Conservation (phyloP, 2,113 vertebrate genomes). For the Xyliphius kryptos region DNA sequence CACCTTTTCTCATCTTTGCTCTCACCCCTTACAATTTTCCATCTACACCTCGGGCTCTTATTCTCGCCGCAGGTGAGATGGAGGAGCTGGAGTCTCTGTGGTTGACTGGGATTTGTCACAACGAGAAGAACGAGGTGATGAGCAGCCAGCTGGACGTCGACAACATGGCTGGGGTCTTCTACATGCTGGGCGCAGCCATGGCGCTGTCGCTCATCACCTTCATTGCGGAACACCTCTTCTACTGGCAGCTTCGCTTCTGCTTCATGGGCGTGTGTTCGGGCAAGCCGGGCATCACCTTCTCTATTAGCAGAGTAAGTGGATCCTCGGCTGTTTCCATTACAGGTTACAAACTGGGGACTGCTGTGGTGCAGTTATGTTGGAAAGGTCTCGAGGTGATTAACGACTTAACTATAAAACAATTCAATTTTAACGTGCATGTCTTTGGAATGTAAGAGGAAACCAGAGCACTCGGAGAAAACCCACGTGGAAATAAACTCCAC, state of each 20-base stretch:
- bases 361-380: no score
- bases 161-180: slow-evolving; percentile 99
- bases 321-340: no score
- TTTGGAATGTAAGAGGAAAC: no score
- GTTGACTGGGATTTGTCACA: slow-evolving; percentile 98
- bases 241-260: slow-evolving; percentile 98
- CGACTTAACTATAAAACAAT: no score
- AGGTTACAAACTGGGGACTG: no score
- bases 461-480: no score
- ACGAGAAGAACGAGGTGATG: slow-evolving; percentile 99
- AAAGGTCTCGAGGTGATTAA: no score
- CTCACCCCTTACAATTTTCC: neutral
- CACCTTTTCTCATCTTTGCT: slow-evolving; percentile 1
- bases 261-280: slow-evolving; percentile 98
- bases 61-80: slow-evolving; percentile 81
- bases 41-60: neutral
- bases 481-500: no score
- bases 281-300: slow-evolving; percentile 90
- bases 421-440: no score
- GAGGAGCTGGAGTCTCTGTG: slow-evolving; percentile 95
- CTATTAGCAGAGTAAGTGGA: slow-evolving; percentile 98
- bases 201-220: slow-evolving; percentile 94
- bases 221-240: slow-evolving; percentile 97
- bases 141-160: slow-evolving; percentile 98
- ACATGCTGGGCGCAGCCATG: slow-evolving; percentile 98